These are phyloP conservation scores for Gonioctena quinquepunctata DNA, from an alignment of 1,140 invertebrate species.

Conservation along the genomic window DNA sequence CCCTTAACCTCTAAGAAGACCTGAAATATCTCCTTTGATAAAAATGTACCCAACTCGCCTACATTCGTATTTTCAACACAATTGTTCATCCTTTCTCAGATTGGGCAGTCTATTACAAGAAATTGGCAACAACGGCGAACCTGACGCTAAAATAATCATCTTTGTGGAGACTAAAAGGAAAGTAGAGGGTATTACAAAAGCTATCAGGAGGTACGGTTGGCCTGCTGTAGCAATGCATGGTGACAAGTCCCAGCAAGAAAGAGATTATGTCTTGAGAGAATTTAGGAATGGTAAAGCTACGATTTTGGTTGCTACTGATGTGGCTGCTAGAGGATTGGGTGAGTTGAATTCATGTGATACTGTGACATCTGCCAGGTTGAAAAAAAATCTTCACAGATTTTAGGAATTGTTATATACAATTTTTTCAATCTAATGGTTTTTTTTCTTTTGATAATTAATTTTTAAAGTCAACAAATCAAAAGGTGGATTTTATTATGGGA, in stretches of 20 bases:
- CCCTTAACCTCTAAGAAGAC: slow-evolving; percentile 68
- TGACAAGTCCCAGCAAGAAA: slow-evolving; percentile 94
- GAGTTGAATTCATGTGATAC: too few relatives aligned
- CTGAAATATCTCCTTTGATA: slow-evolving; percentile 59
- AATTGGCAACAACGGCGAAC: slow-evolving; percentile 82
- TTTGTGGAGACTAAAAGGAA: slow-evolving; percentile 97
- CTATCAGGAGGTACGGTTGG: slow-evolving; percentile 89
- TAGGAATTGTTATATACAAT: too few relatives aligned
- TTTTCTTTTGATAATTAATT: too few relatives aligned
- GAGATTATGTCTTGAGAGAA: slow-evolving; percentile 93
- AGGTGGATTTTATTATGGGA: too few relatives aligned
- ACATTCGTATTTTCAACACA: background rate
- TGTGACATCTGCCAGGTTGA: too few relatives aligned
- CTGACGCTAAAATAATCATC: slow-evolving; percentile 90
- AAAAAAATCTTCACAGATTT: too few relatives aligned
- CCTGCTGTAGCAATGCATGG: slow-evolving; percentile 93
- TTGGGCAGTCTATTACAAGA: slow-evolving; percentile 84
- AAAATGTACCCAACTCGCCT: background rate
- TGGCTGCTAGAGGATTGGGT: slow-evolving; percentile 97
- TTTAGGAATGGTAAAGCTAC: slow-evolving; percentile 88
- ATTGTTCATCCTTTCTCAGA: slow-evolving; percentile 22
- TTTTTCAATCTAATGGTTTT: too few relatives aligned
- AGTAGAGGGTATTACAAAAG: slow-evolving; percentile 89
- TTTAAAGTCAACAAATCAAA: too few relatives aligned
- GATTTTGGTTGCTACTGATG: slow-evolving; percentile 97